A percentile compares a stretch with the other conserved stretches of the same genome.
These are phyloP conservation scores for Vesta saturnalis DNA, from an alignment of 2,888 invertebrate species.

Conservation along the genomic window DNA sequence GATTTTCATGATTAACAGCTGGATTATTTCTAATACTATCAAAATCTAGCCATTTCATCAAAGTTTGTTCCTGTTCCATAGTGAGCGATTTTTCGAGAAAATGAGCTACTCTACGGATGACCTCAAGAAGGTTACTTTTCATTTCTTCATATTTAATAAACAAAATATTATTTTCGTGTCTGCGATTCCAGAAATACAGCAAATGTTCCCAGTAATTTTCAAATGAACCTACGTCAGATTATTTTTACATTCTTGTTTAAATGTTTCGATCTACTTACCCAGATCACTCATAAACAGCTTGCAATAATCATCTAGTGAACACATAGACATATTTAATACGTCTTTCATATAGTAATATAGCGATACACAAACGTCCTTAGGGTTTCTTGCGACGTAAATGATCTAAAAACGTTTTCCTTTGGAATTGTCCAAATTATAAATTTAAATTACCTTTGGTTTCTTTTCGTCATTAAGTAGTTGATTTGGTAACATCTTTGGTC, in stretches of 20 bases:
- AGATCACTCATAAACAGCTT: not conserved
- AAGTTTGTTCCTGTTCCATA: too few species aligned
- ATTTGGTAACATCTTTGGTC: not conserved
- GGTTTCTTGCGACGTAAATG: not conserved
- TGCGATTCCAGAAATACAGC: conserved; percentile 33
- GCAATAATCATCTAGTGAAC: not conserved
- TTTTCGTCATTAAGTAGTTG: not conserved
- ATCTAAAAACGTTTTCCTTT: not conserved
- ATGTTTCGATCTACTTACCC: not conserved
- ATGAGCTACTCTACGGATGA: too few species aligned
- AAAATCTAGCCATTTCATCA: too few species aligned
- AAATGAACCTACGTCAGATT: not conserved
- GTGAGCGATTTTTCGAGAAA: too few species aligned
- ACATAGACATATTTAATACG: not conserved
- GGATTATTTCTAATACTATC: too few species aligned
- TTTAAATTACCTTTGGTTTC: not conserved
- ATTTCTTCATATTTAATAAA: too few species aligned
- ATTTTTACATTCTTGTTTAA: not conserved
- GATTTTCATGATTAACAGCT: too few species aligned
- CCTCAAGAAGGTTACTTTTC: too few species aligned
- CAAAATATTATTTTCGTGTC: too few species aligned
- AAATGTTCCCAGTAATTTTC: conserved; percentile 42
- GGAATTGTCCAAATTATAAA: not conserved
- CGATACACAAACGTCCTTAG: not conserved
- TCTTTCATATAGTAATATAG: not conserved